Evolutionary conservation across 2,797 vertebrate genomes (phyloP).

Genomic region (Eleutherodactylus coqui): DNA sequence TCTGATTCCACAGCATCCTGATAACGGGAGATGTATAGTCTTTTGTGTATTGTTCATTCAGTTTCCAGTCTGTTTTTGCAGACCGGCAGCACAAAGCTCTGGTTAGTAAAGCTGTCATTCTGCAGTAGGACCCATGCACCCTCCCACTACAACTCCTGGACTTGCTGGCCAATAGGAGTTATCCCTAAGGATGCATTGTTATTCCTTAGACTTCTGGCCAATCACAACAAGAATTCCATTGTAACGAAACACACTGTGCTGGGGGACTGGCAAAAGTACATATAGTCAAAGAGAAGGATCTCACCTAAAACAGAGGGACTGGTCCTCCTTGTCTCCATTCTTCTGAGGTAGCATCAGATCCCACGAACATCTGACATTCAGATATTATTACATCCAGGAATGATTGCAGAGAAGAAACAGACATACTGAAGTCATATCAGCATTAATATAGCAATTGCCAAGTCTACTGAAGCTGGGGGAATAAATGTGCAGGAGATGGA

Average conservation of each 20-base stretch:
- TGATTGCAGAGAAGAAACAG: constrained; percentile 18
- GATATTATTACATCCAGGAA: constrained; percentile 33
- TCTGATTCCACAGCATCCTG: constrained; percentile 12
- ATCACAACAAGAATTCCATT: constrained; percentile 61
- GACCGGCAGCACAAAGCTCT: constrained; percentile 10
- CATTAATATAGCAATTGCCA: background rate
- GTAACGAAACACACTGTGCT: constrained; percentile 41
- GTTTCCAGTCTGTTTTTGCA: background rate
- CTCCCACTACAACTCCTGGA: constrained; percentile 37
- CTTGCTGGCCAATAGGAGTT: constrained; percentile 66
- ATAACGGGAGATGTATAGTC: background rate
- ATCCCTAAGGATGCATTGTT: constrained; percentile 54
- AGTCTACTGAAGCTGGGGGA: constrained; percentile 62
- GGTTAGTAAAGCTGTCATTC: constrained; percentile 44
- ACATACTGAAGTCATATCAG: constrained; percentile 21
- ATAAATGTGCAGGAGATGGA: constrained; percentile 82
- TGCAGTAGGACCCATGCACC: constrained; percentile 45
- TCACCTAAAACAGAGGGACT: constrained; percentile 65
- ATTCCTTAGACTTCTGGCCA: constrained; percentile 59
- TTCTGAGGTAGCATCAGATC: constrained; percentile 20
- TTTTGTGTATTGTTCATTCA: constrained; percentile 17
- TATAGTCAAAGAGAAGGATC: constrained; percentile 63
- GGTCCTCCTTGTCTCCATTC: constrained; percentile 37
- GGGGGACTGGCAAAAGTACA: constrained; percentile 51
- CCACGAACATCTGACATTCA: background rate